A percentile compares a stretch with the other conserved stretches of the same genome.
phyloP scores from a whole-genome alignment of 2,113 vertebrate species.

The Hoplias malabaricus region DNA sequence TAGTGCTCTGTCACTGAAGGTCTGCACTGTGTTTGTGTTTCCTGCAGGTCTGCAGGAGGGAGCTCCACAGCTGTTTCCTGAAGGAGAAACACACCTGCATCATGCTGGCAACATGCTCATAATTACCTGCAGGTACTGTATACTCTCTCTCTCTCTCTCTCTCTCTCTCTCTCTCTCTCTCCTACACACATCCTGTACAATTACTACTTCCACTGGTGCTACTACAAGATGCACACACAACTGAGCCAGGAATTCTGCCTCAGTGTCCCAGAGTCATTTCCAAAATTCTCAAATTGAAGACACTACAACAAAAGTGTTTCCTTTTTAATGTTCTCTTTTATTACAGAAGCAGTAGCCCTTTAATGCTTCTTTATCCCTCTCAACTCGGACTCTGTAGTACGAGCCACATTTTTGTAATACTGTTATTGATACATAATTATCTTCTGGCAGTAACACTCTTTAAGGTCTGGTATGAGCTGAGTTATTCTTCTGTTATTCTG shows the following conservation, averaged over 20 bases:
- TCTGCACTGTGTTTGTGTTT: constrained; percentile 36
- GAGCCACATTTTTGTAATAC: no score
- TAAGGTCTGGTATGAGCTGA: no score
- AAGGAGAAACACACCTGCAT: constrained; percentile 46
- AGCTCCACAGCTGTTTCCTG: constrained; percentile 54
- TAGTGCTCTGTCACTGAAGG: constrained; percentile 1
- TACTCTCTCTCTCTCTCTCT: no score
- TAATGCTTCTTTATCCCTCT: no score
- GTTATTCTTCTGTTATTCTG: no score
- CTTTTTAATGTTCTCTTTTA: neutral
- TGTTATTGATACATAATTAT: no score
- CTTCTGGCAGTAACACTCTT: no score
- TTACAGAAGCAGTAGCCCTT: no score
- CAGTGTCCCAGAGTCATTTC: no score
- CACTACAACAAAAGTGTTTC: neutral
- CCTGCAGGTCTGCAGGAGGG: constrained; percentile 59
- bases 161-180: no score
- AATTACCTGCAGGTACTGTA: constrained; percentile 71
- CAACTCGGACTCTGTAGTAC: no score
- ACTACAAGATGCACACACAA: neutral
- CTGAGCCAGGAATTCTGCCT: neutral
- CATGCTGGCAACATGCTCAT: constrained; percentile 49
- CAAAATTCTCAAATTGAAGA: no score
- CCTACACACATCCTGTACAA: neutral
- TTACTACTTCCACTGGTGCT: neutral